phyloP scores from a whole-genome alignment of 1,140 invertebrate species.

The Drosophila subpulchrella region DNA sequence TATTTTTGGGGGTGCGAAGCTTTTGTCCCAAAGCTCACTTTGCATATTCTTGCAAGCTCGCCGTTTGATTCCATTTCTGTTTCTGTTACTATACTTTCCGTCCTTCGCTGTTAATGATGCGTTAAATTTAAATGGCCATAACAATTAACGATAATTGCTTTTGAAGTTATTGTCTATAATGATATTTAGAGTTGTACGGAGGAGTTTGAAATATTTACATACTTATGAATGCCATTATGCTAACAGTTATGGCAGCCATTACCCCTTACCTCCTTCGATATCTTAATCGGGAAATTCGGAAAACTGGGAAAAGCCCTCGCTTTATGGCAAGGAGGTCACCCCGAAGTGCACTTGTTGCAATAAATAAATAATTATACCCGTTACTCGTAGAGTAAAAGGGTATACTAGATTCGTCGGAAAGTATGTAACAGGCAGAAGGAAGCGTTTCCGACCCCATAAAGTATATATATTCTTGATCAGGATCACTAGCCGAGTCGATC shows the following conservation, averaged over 20 bases:
- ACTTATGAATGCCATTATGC: slow-evolving; percentile 34
- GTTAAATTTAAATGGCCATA: slow-evolving; percentile 82
- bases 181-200: slow-evolving; percentile 40
- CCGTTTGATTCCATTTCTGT: slow-evolving; percentile 14
- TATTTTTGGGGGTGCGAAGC: slow-evolving; percentile 23
- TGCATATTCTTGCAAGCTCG: slow-evolving; percentile 44
- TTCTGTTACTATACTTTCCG: slow-evolving; percentile 35
- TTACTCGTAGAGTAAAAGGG: too few species aligned
- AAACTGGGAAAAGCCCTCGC: not conserved
- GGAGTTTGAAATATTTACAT: slow-evolving; percentile 36
- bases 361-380: too few species aligned
- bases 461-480: too few species aligned
- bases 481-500: too few species aligned
- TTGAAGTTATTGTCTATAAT: slow-evolving; percentile 76
- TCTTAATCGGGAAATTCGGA: slow-evolving; percentile 1
- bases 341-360: slow-evolving; percentile 74
- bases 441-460: too few species aligned
- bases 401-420: too few species aligned
- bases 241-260: slow-evolving; percentile 7
- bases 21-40: slow-evolving; percentile 53
- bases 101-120: slow-evolving; percentile 69
- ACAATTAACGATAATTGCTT: slow-evolving; percentile 79
- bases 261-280: slow-evolving; percentile 7
- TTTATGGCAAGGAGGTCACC: slow-evolving; percentile 14
- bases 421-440: too few species aligned